Evolutionary conservation across 1,140 invertebrate genomes (phyloP).

Genomic region (Solenopsis fugax): DNA sequence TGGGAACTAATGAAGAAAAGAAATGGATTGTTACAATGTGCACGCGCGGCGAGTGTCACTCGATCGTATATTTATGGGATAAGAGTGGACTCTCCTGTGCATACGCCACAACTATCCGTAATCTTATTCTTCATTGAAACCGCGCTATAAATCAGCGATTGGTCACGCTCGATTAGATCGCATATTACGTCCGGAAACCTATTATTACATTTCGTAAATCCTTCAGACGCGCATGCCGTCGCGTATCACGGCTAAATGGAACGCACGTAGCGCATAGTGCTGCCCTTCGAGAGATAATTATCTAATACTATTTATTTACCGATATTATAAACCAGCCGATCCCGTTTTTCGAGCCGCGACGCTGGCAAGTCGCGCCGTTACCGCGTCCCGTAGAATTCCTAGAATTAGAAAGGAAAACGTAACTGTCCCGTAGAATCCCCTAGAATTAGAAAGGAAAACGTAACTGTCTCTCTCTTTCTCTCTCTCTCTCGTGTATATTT

Average conservation of each 20-base stretch:
- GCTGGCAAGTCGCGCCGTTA: neutral
- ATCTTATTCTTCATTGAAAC: slow-evolving; percentile 60
- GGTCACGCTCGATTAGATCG: slow-evolving; percentile 69
- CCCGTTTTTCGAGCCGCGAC: neutral
- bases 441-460: too few relatives aligned
- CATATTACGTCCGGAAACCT: slow-evolving; percentile 69
- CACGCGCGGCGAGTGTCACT: slow-evolving; percentile 10
- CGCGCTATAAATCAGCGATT: slow-evolving; percentile 65
- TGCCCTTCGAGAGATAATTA: slow-evolving; percentile 62
- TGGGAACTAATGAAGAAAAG: neutral
- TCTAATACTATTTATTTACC: slow-evolving; percentile 70
- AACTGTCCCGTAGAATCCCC: slow-evolving; percentile 55
- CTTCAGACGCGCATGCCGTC: slow-evolving; percentile 45
- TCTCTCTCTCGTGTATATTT: slow-evolving; percentile 2
- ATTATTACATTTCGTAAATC: slow-evolving; percentile 74
- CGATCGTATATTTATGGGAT: slow-evolving; percentile 12
- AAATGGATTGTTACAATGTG: neutral
- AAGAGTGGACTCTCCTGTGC: neutral
- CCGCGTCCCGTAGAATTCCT: slow-evolving; percentile 43
- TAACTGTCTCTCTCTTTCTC: slow-evolving; percentile 15
- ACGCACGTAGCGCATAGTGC: neutral
- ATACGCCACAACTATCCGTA: slow-evolving; percentile 6
- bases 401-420: slow-evolving; percentile 68
- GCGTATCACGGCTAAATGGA: slow-evolving; percentile 59
- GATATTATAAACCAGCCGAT: slow-evolving; percentile 23